Evolutionary conservation across 2,888 invertebrate species (phyloP), one percentile per base, ranked within the genome.

Genomic region (Caenorhabditis panamensis): DNA sequence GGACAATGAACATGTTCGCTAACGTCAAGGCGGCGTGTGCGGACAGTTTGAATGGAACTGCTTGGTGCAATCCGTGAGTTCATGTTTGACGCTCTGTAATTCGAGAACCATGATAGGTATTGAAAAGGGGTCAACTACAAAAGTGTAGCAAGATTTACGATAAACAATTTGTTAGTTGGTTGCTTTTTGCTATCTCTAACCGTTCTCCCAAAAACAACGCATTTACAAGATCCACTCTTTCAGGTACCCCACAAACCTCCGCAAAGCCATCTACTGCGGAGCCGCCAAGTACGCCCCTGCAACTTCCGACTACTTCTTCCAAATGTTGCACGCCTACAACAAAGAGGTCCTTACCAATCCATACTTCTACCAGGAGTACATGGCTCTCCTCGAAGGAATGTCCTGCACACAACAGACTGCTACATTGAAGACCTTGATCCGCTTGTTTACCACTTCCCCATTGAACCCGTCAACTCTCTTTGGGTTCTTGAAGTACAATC

Each of bases 331-430:
- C 31, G 58, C 56, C n/a, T 83, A 83, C 56, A 82, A 78, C 53
- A 28, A 49, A 11, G 81, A 83, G 61, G 81, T 79, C 49, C 20
- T 73, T 44, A 82, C 79, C 13, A 82, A 83, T 64, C 79, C 75
- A 24, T 83, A 83, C 64, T 83, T 82, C 64, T 83, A 82, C 61
- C 83, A 83, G 24, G 83, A 83, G 61, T 83, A 83, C 66, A 78
- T 80, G 79, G 68, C 83, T 6, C 66, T 83, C 6, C 59, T 83
- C 16, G 81, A 81, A 24, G 83, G 83, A 53, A 73, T 82, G 69
- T 54, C 71, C 44, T 83, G 83, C 51, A 68, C 83, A 2, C 69
- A 76, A 26, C 44, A 31, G 22, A 20, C 76, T 28, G 36, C 64
- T 8, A 71, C 75, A 13, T 22, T 80, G 36, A 69, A 71, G 51